Base-by-base conservation (phyloP, 2,888 invertebrate genomes). In the Polyommatus iphigenia region DNA sequence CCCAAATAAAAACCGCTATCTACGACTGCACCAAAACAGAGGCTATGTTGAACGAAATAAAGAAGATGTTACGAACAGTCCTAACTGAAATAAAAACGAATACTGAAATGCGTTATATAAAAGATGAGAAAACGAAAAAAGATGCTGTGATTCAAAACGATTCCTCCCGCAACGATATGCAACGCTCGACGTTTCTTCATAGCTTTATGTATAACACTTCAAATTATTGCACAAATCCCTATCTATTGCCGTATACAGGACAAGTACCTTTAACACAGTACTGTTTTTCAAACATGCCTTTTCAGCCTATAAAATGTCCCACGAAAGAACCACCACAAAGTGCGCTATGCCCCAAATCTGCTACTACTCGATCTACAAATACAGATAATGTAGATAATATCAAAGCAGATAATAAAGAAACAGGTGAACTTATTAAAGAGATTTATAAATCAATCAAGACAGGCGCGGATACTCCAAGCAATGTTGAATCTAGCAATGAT, bases 381-480 rank as follows among this genome's bases (percentile, higher is more conserved):
- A 91, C 91, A 0, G 89, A 86, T 13, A 77, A 80, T 2, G 78
- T 80, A n/a, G 46, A 77, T 0, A 82, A 81, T 76, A 67, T 15
- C 1, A 82, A 80, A 15, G 77, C 81, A 18, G 85, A 82, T 4
- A 87, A 79, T 78, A 87, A 85, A 71, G 92, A 92, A 86, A 91
- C 92, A 2, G 87, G 91, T 71, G 88, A 88, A 78, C 84, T 93
- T 36, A 92, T 93, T 32, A 89, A 90, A 82, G 92, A 93, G 84
- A 93, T 93, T 83, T 93, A 93, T 82, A 91, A 91, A 80, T 91
- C 93, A 0, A 86, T 93, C 80, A 88, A 90, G 29, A 79, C 89
- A 5, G 87, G 87, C 76, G 79, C 88, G 80, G 87, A 87, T 20
- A 81, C 83, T 50, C 84, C 86, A 1, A 82, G 82, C n/a, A 88